Conservation (phyloP, 2,797 vertebrate genomes). For the Malacoctenus gilli region DNA sequence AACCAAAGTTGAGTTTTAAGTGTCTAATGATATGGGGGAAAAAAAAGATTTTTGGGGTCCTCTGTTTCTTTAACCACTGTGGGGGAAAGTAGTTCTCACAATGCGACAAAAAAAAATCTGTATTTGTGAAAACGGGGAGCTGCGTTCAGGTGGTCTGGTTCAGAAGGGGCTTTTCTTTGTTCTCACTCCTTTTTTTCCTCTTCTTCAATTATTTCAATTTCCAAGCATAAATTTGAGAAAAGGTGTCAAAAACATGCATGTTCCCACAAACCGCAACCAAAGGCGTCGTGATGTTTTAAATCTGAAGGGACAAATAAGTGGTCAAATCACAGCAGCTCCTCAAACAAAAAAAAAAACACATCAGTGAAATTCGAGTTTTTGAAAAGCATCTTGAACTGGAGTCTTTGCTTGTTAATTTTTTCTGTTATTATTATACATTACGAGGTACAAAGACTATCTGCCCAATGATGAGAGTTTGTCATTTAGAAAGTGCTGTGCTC, state of each 20-base stretch:
- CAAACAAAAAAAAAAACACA: constrained; percentile 8
- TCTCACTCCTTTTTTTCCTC: too few relatives aligned
- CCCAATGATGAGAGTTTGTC: constrained; percentile 40
- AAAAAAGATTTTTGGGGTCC: too few relatives aligned
- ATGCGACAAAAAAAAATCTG: too few relatives aligned
- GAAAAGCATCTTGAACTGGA: not conserved
- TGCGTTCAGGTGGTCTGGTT: too few relatives aligned
- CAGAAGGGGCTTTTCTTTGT: too few relatives aligned
- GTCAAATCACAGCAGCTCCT: constrained; percentile 4
- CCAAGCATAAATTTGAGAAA: too few relatives aligned
- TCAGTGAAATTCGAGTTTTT: not conserved
- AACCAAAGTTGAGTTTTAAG: too few relatives aligned
- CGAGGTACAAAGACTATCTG: constrained; percentile 32
- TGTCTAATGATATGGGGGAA: too few relatives aligned
- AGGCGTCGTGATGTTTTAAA: constrained; percentile 41
- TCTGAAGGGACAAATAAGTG: constrained; percentile 15
- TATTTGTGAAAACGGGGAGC: too few relatives aligned
- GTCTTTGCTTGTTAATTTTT: constrained; percentile 15
- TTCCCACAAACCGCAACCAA: constrained; percentile 27
- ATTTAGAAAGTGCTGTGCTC: constrained; percentile 49
- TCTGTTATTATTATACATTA: not conserved
- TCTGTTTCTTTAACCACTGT: too few relatives aligned
- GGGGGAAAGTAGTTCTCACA: too few relatives aligned
- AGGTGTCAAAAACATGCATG: constrained; percentile 33
- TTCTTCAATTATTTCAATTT: too few relatives aligned